These are phyloP conservation scores for Heliothis peltigera DNA, from an alignment of 2,888 invertebrate genomes.

Conservation along the genomic window DNA sequence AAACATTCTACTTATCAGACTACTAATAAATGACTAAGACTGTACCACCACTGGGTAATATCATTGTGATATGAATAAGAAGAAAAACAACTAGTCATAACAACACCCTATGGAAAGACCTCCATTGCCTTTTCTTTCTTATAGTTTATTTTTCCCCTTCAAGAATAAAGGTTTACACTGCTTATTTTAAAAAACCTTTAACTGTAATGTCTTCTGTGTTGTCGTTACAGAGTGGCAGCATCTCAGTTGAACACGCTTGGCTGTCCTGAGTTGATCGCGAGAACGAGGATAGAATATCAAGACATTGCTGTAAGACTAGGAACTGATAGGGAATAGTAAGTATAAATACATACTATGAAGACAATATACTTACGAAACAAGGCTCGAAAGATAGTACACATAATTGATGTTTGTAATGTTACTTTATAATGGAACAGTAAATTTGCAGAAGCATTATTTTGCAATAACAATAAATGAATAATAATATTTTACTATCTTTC, in stretches of 20 bases:
- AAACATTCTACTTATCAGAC: too few species aligned
- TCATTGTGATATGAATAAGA: neutral
- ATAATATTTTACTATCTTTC: conserved; percentile 16
- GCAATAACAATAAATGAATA: too few species aligned
- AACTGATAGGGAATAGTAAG: conserved; percentile 98
- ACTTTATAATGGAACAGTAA: too few species aligned
- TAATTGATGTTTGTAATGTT: neutral
- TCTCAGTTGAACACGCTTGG: conserved; percentile 99
- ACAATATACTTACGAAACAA: neutral
- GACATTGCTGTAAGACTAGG: conserved; percentile 98
- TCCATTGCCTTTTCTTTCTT: too few species aligned
- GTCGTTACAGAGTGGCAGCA: conserved; percentile 95
- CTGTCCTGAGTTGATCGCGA: conserved; percentile 98
- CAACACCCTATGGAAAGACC: too few species aligned
- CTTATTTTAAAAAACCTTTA: neutral
- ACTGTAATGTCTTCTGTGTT: neutral
- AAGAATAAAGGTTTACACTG: neutral
- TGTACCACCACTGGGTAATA: too few species aligned
- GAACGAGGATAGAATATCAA: conserved; percentile 97
- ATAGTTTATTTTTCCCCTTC: too few species aligned
- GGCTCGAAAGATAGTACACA: neutral
- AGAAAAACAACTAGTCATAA: neutral
- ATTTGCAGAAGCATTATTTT: neutral
- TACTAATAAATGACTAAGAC: too few species aligned
- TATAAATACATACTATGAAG: too few species aligned